Evolutionary conservation across 2,797 vertebrate species (phyloP).

Genomic region (Lemur catta): DNA sequence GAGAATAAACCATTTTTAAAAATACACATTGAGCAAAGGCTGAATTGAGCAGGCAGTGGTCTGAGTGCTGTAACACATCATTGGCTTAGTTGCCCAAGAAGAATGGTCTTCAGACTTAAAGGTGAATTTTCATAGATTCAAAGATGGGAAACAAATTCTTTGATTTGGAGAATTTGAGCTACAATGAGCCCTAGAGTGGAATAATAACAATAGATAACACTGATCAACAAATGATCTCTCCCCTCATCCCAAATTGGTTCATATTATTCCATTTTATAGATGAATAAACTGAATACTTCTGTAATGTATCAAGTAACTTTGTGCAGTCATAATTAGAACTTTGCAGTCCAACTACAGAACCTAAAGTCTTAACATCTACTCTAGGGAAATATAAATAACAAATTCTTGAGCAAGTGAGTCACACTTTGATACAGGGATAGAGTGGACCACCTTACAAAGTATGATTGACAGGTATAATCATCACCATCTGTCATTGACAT

Average conservation of each 20-base stretch:
- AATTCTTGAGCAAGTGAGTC: not conserved
- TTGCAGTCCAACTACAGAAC: not conserved
- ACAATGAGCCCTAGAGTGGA: not conserved
- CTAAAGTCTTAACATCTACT: not conserved
- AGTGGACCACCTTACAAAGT: not conserved
- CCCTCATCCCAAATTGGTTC: not conserved
- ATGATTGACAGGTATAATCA: not conserved
- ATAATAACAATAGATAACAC: not conserved
- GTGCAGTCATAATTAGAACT: not conserved
- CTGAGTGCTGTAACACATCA: not conserved
- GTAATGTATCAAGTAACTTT: not conserved
- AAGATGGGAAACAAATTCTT: not conserved
- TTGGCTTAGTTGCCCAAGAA: not conserved
- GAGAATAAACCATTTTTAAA: not conserved
- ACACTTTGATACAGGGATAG: not conserved
- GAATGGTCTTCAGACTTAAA: not conserved
- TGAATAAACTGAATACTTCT: not conserved
- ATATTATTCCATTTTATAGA: not conserved
- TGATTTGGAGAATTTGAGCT: not conserved
- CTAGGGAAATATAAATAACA: not conserved
- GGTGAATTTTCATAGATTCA: not conserved
- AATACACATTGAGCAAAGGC: not conserved
- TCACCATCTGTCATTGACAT: not conserved
- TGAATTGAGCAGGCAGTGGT: not conserved
- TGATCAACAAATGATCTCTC: not conserved